Base-by-base conservation (phyloP, 23 tunicate genomes). In the Oikopleura dioica region DNA sequence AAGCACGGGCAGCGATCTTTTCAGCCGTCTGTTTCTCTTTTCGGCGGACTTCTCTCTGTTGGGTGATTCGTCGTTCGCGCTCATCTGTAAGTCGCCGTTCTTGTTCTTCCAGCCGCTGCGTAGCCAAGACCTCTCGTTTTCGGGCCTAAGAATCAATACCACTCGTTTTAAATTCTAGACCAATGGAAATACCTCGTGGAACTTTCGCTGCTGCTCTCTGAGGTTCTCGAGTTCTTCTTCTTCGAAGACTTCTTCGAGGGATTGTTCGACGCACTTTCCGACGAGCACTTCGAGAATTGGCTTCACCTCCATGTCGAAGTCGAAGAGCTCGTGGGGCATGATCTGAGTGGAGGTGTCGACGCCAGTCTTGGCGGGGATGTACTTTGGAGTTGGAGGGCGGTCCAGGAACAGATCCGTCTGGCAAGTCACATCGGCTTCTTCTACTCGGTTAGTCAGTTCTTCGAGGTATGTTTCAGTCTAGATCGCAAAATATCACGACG, bases 1-100 rank as follows among this genome's bases (percentile, higher is more conserved):
- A 89, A 51, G 96, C 96, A 24, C 94, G 84, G 67, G 96, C 96
- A 36, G 96, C 96, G 77, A 89, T 89, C 50, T 89, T 89, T 51
- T 86, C 94, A 36, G 96, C 96, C 1, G 96, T 89, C 80, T 89
- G 92, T 35, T 78, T 68, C 79, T 89, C 96, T 78, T 89, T 85
- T 59, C 78, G 82, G 5, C 85, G 38, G 55, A 83, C 92, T 44
- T 89, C 96, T 50, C 87, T 77, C 59, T 89, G 92, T 77, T 89
- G 96, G 69, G 80, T 82, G 82, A 89, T 85, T 37, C 96, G 59
- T 68, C 96, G 38, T 36, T 85, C 92, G 76, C 79, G 35, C 67
- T 89, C 96, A 81, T 89, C 96, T 34, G 78, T 79, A 31, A 79
- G 92, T 38, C 96, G 79, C 75, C 96, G 79, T 68, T 89, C 96